A percentile compares a stretch with the other conserved stretches of the same genome.
These are phyloP conservation scores for Phalanger gymnotis DNA, from an alignment of 2,797 vertebrate genomes.

Conservation along the genomic window DNA sequence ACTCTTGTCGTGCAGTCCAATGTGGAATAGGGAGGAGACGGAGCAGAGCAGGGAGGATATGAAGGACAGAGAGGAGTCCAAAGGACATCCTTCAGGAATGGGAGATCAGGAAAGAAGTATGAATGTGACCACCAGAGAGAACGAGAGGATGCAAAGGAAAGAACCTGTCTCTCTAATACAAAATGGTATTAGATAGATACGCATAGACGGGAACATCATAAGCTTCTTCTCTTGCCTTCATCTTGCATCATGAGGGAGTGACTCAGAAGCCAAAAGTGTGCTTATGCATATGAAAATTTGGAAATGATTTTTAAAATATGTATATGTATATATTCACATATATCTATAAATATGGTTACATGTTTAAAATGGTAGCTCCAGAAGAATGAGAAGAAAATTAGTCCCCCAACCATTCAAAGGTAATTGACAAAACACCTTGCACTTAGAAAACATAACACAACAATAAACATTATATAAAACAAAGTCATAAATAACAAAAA, in stretches of 20 bases:
- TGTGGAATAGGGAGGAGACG: not conserved
- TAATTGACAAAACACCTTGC: slow-evolving; percentile 35
- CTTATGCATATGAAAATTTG: slow-evolving; percentile 5
- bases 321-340: no score
- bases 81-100: not conserved
- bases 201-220: not conserved
- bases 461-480: slow-evolving; percentile 61
- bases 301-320: not conserved
- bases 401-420: slow-evolving; percentile 46
- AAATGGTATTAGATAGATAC: not conserved
- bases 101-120: not conserved
- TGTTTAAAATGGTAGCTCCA: not conserved
- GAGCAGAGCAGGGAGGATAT: not conserved
- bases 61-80: not conserved
- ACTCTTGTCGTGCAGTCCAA: not conserved
- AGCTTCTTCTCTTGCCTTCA: not conserved
- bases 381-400: slow-evolving; percentile 65
- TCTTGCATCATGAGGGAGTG: not conserved
- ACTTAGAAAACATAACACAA: slow-evolving; percentile 62
- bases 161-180: not conserved
- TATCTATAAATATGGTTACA: not conserved
- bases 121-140: slow-evolving; percentile 29
- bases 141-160: not conserved
- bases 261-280: slow-evolving; percentile 13
- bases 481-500: slow-evolving; percentile 66